Evolutionary conservation across 2,113 vertebrate genomes (phyloP), one percentile per base, ranked within the genome.

Genomic region (Aspiorhynchus laticeps): DNA sequence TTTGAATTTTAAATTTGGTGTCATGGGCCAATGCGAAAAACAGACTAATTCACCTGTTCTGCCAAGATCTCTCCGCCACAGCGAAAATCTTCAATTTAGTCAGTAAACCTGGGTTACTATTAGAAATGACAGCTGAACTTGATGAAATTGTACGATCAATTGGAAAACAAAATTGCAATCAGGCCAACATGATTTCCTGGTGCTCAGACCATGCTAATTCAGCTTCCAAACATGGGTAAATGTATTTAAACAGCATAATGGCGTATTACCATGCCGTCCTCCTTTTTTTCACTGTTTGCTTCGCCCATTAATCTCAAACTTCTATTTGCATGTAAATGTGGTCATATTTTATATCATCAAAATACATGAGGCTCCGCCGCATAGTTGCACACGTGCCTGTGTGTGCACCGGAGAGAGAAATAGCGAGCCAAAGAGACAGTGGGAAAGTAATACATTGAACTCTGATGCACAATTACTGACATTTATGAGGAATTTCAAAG

Each of bases 291-390:
- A 91, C 92, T 91, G 96, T 95, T 95, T 95, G 95, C 95, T 96
- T 87, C 74, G 95, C 94, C 96, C 96, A 97, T 98, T 99, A 98
- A 99, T 99, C 97, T 98, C 96, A 95, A 97, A 99, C 97, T 99
- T 98, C 98, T 96, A 99, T 99, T 99, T 99, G 97, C 97, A 99
- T 99, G 98, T 98, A 99, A 99, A 99, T 99, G 97, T 88, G 95
- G 96, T 98, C 97, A 98, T 98, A 96, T 98, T 98, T 99, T 97
- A 98, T 99, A 98, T 99, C 98, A 98, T 99, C 97, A 98, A 98
- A 98, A 99, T 97, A 98, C 97, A 98, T 97, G 96, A 98, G 96
- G 96, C 95, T 94, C 86, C 92, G 77, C 17, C 46, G 88, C 89
- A 48, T 0, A 48, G 46, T 48, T 4, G 12, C 43, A 46, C 10